Evolutionary conservation across 2,113 vertebrate species (phyloP).

Genomic region (Peromyscus maniculatus): DNA sequence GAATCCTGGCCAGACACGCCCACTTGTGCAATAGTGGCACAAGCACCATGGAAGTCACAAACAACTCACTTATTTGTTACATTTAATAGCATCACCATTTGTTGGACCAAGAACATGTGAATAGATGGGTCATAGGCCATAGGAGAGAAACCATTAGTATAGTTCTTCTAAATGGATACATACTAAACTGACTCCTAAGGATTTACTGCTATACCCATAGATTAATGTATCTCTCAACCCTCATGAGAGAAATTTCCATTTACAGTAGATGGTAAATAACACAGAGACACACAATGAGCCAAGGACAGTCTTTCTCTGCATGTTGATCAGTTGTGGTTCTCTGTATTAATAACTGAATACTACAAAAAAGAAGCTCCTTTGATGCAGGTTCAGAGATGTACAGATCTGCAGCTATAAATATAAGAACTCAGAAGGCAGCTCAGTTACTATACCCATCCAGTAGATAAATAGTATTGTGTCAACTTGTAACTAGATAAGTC

Average conservation of each 20-base stretch:
- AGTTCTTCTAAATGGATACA: background rate
- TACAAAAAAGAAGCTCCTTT: background rate
- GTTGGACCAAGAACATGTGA: background rate
- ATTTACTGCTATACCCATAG: no score
- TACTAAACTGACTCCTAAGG: background rate
- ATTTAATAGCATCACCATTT: no score
- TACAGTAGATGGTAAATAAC: background rate
- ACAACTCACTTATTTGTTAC: background rate
- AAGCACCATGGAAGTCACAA: background rate
- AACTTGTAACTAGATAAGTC: background rate
- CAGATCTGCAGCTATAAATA: background rate
- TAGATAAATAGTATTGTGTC: background rate
- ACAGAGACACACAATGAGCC: background rate
- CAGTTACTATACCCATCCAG: background rate
- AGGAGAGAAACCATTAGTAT: background rate
- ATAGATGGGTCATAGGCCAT: background rate
- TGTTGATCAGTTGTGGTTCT: background rate
- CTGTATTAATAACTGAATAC: background rate
- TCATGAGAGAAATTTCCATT: background rate
- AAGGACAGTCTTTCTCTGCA: background rate
- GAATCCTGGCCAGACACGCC: background rate
- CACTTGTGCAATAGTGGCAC: background rate
- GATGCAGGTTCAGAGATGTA: background rate
- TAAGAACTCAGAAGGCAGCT: background rate
- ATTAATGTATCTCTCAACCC: background rate